Evolutionary conservation across 2,113 vertebrate species (phyloP).

Genomic region (Xiphophorus hellerii): DNA sequence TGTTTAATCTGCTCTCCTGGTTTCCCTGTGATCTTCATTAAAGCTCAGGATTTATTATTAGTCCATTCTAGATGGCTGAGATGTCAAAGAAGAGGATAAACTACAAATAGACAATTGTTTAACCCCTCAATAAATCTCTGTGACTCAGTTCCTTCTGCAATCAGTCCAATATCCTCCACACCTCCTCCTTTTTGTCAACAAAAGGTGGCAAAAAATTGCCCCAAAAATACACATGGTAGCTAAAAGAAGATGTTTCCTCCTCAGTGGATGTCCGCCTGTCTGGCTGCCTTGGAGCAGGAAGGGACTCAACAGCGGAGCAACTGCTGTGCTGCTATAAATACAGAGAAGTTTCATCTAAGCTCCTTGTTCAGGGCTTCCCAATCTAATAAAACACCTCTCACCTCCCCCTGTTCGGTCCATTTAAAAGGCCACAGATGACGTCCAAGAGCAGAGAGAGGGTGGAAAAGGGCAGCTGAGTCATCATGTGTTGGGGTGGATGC

Average conservation of each 20-base stretch:
- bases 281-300: conserved; percentile 47
- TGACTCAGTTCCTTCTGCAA: conserved; percentile 14
- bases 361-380: conserved; percentile 47
- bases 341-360: conserved; percentile 29
- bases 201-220: conserved; percentile 11
- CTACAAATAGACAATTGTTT: conserved; percentile 18
- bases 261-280: conserved; percentile 52
- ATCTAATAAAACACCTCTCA: conserved; percentile 65
- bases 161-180: conserved; percentile 30
- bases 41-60: conserved; percentile 45
- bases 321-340: conserved; percentile 67
- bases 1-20: conserved; percentile 13
- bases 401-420: conserved; percentile 20
- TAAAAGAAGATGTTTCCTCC: conserved; percentile 44
- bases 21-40: conserved; percentile 19
- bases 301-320: conserved; percentile 37
- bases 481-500: conserved; percentile 30
- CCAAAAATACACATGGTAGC: conserved; percentile 55
- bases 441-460: conserved; percentile 25
- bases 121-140: conserved; percentile 22
- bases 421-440: conserved; percentile 68
- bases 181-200: background rate
- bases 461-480: conserved; percentile 63
- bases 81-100: conserved; percentile 49
- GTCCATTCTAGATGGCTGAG: conserved; percentile 39